Conservation (phyloP, 2,888 invertebrate genomes). For the Lasioglossum figueresi region DNA sequence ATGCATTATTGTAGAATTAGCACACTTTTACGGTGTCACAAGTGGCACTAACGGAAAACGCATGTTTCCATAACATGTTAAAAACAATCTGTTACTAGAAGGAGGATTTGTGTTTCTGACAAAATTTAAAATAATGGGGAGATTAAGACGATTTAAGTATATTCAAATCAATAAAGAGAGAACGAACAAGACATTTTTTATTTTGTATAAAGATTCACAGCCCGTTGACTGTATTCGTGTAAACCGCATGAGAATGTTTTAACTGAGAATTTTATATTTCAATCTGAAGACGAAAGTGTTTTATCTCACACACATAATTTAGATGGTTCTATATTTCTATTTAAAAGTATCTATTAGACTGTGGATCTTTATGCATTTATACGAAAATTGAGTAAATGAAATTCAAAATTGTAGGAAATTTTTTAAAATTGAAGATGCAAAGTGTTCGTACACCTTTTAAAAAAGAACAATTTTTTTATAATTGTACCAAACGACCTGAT, state of each 20-base stretch:
- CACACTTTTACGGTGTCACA: conserved; percentile 76
- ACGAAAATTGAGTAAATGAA: no score
- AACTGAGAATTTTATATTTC: not conserved
- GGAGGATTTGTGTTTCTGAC: not conserved
- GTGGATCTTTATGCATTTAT: no score
- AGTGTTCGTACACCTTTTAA: no score
- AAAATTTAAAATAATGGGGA: not conserved
- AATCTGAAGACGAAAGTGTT: no score
- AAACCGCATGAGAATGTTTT: not conserved
- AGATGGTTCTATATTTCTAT: no score
- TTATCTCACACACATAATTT: no score
- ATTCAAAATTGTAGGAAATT: no score
- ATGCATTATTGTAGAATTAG: conserved; percentile 77
- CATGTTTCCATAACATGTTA: conserved; percentile 7
- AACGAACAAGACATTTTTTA: not conserved
- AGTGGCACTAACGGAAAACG: conserved; percentile 49
- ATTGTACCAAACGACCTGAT: no score
- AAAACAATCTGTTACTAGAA: not conserved
- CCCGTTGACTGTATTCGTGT: not conserved
- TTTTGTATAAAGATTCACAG: not conserved
- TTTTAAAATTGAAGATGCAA: no score
- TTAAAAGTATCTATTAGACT: not conserved
- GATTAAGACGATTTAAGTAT: not conserved
- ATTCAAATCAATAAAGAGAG: not conserved
- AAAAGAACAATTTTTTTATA: no score